These are phyloP conservation scores for Mormyrus lacerda DNA, from an alignment of 2,113 vertebrate genomes.

Conservation along the genomic window DNA sequence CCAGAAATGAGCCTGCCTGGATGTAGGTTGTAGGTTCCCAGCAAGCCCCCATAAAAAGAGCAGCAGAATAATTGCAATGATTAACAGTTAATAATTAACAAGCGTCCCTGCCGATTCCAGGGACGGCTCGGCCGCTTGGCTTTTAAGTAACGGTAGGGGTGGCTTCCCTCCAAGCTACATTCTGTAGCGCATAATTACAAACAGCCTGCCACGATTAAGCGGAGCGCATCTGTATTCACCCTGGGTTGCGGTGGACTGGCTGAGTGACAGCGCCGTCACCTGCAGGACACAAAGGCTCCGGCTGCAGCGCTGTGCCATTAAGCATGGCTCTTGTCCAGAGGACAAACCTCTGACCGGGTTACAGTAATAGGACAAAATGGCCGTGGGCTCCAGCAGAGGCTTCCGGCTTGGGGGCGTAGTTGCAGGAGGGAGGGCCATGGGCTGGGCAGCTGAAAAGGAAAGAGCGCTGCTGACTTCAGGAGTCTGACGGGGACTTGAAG, in stretches of 20 bases:
- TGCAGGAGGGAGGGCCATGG: neutral
- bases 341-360: neutral
- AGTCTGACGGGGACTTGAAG: neutral
- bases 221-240: slow-evolving; percentile 32
- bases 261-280: slow-evolving; percentile 22
- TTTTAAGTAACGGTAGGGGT: slow-evolving; percentile 16
- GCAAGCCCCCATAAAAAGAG: slow-evolving; percentile 11
- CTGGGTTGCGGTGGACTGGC: slow-evolving; percentile 16
- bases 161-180: slow-evolving; percentile 19
- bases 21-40: slow-evolving; percentile 1
- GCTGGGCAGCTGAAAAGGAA: neutral
- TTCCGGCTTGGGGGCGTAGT: neutral
- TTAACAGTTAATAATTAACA: slow-evolving; percentile 47
- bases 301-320: neutral
- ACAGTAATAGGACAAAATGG: neutral
- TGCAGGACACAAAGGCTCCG: slow-evolving; percentile 5
- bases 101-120: slow-evolving; percentile 21
- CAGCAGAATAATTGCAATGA: slow-evolving; percentile 33
- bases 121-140: slow-evolving; percentile 12
- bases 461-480: neutral
- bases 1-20: neutral
- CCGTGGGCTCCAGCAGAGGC: neutral
- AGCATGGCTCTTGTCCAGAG: neutral
- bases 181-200: slow-evolving; percentile 38
- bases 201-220: slow-evolving; percentile 33